Evolutionary conservation across 2,797 vertebrate genomes (phyloP), one percentile per base, ranked within the genome.

Genomic region (Leptoclinus maculatus): DNA sequence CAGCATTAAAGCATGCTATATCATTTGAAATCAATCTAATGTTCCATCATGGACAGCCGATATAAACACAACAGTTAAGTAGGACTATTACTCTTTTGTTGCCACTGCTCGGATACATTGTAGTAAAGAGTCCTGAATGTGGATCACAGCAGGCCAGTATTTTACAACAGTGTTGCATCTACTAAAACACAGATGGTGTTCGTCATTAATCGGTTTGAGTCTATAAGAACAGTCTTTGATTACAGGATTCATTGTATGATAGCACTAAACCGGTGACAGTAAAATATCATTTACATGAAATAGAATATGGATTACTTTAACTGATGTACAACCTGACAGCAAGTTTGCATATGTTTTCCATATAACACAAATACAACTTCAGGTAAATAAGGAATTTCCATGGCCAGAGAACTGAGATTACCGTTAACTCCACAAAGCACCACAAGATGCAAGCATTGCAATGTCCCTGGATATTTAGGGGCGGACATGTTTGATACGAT

Each of bases 121-220:
- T 11, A 49, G 38, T 23, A 17, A 51, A 49, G n/a, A 36, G 25
- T 76, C 3, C 58, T 57, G 19, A 56, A 36, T 59, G 51, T 27
- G 62, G 39, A 54, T 71, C 25, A 65, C 53, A 66, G 1, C 7
- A 0, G 6, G 19, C 13, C 0, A 38, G 8, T 38, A 25, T 65
- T 62, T 74, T 27, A 66, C 45, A 9, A 80, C 2, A 56, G 7
- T 39, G 2, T 16, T 38, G n/a, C 21, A 14, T 45, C 19, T 6
- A 54, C 29, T 39, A 71, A 74, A 74, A 68, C 36, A 56, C 58
- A 79, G 32, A 79, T 45, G 57, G 23, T 12, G 19, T 25, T n/a
- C 1, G 49, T 43, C 47, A 54, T 58, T 34, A 17, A 34, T 73
- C 7, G 59, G 23, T 54, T 56, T 32, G 34, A 39, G 23, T 59